Base-by-base conservation (phyloP, 2,797 vertebrate species). In the Coregonus sp. region DNA sequence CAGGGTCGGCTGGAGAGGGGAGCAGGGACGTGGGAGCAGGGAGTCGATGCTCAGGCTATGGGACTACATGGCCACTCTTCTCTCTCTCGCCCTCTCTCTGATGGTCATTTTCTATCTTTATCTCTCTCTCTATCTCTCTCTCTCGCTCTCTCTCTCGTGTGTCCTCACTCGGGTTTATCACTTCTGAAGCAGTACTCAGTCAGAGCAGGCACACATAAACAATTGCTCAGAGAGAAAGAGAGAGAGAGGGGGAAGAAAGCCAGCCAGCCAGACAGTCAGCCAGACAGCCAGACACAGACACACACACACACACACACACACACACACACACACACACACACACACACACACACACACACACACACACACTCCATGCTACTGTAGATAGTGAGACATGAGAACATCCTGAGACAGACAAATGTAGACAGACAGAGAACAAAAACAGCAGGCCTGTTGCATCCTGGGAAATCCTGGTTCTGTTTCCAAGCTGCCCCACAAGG, bases 21-120 rank as follows among this genome's bases (percentile, higher is more conserved):
- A 56, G 69, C 76, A 78, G 86, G 90, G 87, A 89, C 78, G 80
- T 91, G 90, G 92, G 90, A 93, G 91, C 79, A 82, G 81, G 2
- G 56, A 59, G 5, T 25, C 9, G 59, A 63, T 16, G 20, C 59
- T 63, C 59, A 25, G 59, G 59, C 59, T 25, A 25, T 25, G 20
- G 20, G 40, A 47, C 20, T 67, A 51, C 6, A 20, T 18, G 3
- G 40, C 73, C 20, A 4, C 35, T 33, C 33, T 20, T 50, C 35
- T 29, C 37, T 74, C 61, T 29, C 11, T 33, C 14, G 33, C 37
- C 3, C 18, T 33, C 25, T 18, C 12, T 72, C n/a, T 72, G 25
- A 14, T 33, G 6, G 70, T 61, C 31, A 66, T 71, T 56, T 50
- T 29, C 20, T 40, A 15, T n/a, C 15, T 50, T 31, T 56, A 4